Evolutionary conservation across 1,140 invertebrate genomes (phyloP).

Genomic region (Papilio dardanus): DNA sequence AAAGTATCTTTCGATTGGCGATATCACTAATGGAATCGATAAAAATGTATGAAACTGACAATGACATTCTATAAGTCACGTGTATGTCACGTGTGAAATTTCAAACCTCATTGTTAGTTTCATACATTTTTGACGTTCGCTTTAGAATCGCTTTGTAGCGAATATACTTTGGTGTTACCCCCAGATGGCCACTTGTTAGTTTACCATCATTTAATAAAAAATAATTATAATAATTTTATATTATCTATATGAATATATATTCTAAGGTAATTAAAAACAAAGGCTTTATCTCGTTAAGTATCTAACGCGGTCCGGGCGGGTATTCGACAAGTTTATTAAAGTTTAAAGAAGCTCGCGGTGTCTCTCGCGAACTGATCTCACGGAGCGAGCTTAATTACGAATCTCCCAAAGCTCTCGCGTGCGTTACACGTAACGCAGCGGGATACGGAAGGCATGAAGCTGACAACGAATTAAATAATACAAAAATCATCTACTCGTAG

Average conservation of each 20-base stretch:
- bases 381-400: constrained; percentile 43
- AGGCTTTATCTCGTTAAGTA: constrained; percentile 11
- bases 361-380: constrained; percentile 32
- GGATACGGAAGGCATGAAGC: constrained; percentile 29
- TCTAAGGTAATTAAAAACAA: constrained; percentile 20
- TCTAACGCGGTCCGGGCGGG: constrained; percentile 3
- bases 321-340: constrained; percentile 36
- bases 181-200: too few relatives aligned
- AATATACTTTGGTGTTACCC: too few relatives aligned
- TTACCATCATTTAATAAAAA: neutral
- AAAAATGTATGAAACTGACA: too few relatives aligned
- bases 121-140: too few relatives aligned
- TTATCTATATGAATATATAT: neutral
- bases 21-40: too few relatives aligned
- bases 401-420: constrained; percentile 40
- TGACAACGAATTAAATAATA: neutral
- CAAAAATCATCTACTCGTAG: neutral
- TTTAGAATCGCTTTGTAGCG: too few relatives aligned
- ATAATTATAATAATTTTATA: neutral
- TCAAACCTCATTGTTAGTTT: too few relatives aligned
- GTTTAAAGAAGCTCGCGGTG: constrained; percentile 36
- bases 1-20: too few relatives aligned
- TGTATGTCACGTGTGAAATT: too few relatives aligned
- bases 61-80: too few relatives aligned
- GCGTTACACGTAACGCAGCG: constrained; percentile 29